Evolutionary conservation across 2,113 vertebrate species (phyloP).

Genomic region (Tiliqua scincoides): DNA sequence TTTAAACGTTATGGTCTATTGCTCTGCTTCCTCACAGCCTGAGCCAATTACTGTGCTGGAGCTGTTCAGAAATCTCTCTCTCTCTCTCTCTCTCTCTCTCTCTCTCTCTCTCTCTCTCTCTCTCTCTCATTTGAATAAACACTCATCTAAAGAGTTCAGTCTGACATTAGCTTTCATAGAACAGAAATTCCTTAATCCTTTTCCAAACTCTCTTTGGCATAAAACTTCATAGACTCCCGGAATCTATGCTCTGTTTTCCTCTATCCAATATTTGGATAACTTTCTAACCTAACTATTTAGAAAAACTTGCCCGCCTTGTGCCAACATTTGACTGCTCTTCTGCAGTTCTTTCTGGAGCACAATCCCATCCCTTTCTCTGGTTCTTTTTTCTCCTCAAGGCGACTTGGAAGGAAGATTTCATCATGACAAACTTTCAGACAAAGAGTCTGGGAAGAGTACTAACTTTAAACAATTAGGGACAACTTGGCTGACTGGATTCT

Average conservation of each 20-base stretch:
- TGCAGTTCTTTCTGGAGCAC: slow-evolving; percentile 18
- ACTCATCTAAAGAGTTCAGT: neutral
- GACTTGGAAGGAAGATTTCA: slow-evolving; percentile 25
- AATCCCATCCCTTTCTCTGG: slow-evolving; percentile 30
- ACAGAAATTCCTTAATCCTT: slow-evolving; percentile 19
- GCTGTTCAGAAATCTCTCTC: neutral
- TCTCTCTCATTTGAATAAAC: too few species aligned
- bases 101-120: too few species aligned
- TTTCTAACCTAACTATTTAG: slow-evolving; percentile 52
- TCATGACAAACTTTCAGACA: neutral
- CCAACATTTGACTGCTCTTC: slow-evolving; percentile 53
- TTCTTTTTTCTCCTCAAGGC: slow-evolving; percentile 47
- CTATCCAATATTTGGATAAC: slow-evolving; percentile 66
- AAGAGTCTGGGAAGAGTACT: neutral
- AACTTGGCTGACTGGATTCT: neutral
- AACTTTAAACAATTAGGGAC: slow-evolving; percentile 1
- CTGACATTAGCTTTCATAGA: neutral
- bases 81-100: neutral
- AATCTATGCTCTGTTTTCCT: slow-evolving; percentile 18
- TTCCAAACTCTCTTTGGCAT: neutral
- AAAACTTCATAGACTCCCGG: neutral
- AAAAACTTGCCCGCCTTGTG: slow-evolving; percentile 56
- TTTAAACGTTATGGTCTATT: neutral
- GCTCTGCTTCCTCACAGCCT: neutral
- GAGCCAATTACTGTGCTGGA: neutral